These are phyloP conservation scores for Darevskia mixta DNA, from an alignment of 2,797 vertebrate species.

Conservation along the genomic window DNA sequence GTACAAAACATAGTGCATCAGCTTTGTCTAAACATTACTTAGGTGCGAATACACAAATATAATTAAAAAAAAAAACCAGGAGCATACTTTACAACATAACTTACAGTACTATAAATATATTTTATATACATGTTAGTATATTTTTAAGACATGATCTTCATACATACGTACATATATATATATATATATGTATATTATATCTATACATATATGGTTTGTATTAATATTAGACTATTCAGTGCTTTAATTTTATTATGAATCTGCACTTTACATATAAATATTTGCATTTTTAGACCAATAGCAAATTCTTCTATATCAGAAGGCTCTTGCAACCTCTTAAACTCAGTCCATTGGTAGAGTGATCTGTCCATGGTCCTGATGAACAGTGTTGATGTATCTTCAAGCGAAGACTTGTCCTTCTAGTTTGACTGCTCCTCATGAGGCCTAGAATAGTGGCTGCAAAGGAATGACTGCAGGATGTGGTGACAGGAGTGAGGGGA, in stretches of 20 bases:
- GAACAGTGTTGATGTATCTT: neutral
- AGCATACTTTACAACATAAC: constrained; percentile 82
- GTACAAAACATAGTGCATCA: constrained; percentile 85
- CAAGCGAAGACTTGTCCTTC: neutral
- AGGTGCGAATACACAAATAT: constrained; percentile 84
- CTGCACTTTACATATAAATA: constrained; percentile 63
- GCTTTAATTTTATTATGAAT: constrained; percentile 73
- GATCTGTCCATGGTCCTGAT: neutral
- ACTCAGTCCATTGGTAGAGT: constrained; percentile 36
- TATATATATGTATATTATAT: constrained; percentile 69
- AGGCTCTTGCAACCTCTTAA: constrained; percentile 36
- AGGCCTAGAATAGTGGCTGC: constrained; percentile 84
- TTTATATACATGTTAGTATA: constrained; percentile 82
- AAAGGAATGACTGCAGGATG: constrained; percentile 84
- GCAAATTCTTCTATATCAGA: constrained; percentile 57
- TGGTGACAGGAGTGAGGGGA: constrained; percentile 80
- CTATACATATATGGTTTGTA: constrained; percentile 40
- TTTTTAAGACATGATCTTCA: constrained; percentile 77
- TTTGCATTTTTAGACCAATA: constrained; percentile 73
- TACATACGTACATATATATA: constrained; percentile 78
- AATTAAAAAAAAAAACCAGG: constrained; percentile 69
- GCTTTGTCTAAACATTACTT: constrained; percentile 83
- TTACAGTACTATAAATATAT: constrained; percentile 83
- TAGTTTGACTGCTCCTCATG: neutral
- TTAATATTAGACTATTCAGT: constrained; percentile 71